Evolutionary conservation across 1,140 invertebrate genomes (phyloP), one percentile per base, ranked within the genome.

Genomic region (Aphidius ervi): DNA sequence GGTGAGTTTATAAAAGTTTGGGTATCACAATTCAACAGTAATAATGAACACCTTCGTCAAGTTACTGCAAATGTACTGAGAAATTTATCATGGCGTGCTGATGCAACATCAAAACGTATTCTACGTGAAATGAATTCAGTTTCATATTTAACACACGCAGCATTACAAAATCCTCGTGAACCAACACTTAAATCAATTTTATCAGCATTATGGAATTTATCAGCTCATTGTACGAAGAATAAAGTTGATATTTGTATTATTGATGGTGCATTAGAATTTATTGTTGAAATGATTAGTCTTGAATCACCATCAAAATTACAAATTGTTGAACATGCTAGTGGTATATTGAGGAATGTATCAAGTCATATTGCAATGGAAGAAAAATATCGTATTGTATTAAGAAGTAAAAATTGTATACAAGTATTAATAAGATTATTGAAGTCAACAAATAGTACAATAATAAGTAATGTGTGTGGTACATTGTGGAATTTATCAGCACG

Each of bases 31-130:
- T 77, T 99, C 54, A 84, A 88, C 69, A 92, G 90, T 31, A 86
- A 89, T 0, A 94, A 90, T 68, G 95, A 98, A 75, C 95, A 98
- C 76, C 85, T 98, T 61, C 84, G 93, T 72, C 93, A 95, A 80
- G 94, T 96, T 1, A 95, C 94, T 1, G 95, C 95, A 2, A 95
- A 92, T 71, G 94, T 98, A 9, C 73, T 99, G 20, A 81, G 96
- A 45, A 99, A 99, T 80, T 78, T 99, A n/a, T 97, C 94, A 0
- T 98, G 96, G 95, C 84, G 94, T 61, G 95, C 95, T 2, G 95
- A 98, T 74, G 86, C 87, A 41, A 88, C 87, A 58, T 95, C 94
- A 75, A 97, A 97, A 73, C 87, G 92, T 71, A 90, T 91, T 10
- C 78, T 98, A 41, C 83, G 93, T 64, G 93, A 97, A 81, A 91